Evolutionary conservation across 2,113 vertebrate species (phyloP), one percentile per base, ranked within the genome.

Genomic region (Paracanthobrama guichenoti): DNA sequence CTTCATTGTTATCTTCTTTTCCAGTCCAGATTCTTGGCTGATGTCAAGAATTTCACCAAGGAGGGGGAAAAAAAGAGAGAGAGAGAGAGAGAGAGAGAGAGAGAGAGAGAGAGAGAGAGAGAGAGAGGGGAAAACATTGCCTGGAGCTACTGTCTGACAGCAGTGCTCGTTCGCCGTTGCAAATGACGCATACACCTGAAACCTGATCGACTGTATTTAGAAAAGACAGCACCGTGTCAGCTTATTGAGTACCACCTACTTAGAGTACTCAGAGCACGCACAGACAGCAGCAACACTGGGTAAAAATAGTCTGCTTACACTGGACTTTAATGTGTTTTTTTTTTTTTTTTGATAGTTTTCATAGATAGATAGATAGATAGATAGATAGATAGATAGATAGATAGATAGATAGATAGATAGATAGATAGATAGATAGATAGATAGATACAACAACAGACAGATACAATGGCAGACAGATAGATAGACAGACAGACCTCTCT

Each of bases 1-100:
- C 64, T 88, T 86, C 85, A 85, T 88, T 89, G 86, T 89, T 76
- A 86, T 85, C 86, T 87, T 84, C 42, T 75, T 87, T 72, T 88
- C n/a, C 77, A 74, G 79, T 82, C 79, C 24, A 48, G 62, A 75
- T 85, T 87, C 81, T 82, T 60, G 73, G 66, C 86, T 86, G 62
- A 67, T 79, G 71, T 84, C 55, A 84, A 78, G 67, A 69, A 62
- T 72, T 86, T 83, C 14, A 64, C 42, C 42, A 78, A 78, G 60
- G 2, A 50, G 57, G 44, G 60, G 46, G 44, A 53, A 85, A 81
- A 80, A 12, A 39, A 67, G 9, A 9, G 31, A 39, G 24, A 78
- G 11, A 74, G 1, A 76, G 39, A 39, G 24, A 78, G 11, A 74
- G 1, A 76, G 39, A 67, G 9, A 9, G 31, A 39, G 24, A 78